phyloP scores from a whole-genome alignment of 2,797 vertebrate genomes.

The Amazonetta brasiliensis region DNA sequence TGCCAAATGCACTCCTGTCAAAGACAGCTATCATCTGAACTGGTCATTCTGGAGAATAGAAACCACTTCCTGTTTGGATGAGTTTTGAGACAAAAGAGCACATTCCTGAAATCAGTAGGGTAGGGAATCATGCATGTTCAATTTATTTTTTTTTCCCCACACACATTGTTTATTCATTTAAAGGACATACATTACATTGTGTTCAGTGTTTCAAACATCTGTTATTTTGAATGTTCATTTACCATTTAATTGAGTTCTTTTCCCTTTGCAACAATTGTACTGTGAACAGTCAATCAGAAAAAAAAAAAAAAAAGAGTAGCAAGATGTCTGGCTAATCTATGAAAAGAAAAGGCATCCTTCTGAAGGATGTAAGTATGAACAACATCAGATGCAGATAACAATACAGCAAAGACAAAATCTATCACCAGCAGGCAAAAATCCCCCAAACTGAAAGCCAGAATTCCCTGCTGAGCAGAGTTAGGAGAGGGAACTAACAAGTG shows the following conservation, averaged over 20 bases:
- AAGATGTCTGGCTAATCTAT: neutral
- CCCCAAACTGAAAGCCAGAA: neutral
- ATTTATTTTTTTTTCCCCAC: neutral
- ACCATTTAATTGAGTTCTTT: neutral
- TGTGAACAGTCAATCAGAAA: neutral
- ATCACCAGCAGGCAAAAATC: neutral
- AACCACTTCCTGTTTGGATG: slow-evolving; percentile 50
- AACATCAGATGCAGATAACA: neutral
- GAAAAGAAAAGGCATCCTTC: neutral
- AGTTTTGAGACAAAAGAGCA: slow-evolving; percentile 19
- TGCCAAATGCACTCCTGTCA: neutral
- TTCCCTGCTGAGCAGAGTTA: neutral
- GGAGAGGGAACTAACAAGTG: neutral
- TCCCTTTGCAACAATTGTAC: neutral
- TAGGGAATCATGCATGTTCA: neutral
- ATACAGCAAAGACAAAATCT: neutral
- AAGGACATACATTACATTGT: neutral
- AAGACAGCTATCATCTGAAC: slow-evolving; percentile 30
- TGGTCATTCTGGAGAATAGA: slow-evolving; percentile 38
- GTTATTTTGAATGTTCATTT: neutral
- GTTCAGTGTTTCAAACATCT: neutral
- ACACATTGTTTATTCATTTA: neutral
- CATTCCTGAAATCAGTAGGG: slow-evolving; percentile 1
- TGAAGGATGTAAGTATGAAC: neutral
- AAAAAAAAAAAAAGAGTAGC: neutral